Evolutionary conservation across 2,113 vertebrate genomes (phyloP), one percentile per base, ranked within the genome.

Genomic region (Oxyura jamaicensis): DNA sequence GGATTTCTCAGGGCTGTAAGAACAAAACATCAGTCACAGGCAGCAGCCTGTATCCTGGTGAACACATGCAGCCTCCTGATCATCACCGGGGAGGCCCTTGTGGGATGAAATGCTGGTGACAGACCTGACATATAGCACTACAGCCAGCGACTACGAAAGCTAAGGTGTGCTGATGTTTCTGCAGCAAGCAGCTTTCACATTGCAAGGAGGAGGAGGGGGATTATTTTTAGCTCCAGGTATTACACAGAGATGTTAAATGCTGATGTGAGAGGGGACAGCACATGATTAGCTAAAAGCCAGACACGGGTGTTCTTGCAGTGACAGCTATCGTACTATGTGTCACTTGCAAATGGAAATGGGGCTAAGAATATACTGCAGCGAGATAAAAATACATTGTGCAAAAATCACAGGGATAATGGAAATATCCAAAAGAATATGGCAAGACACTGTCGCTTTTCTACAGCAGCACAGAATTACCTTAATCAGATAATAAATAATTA

Each of bases 151-250:
- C 33, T 65, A 2, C 2, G 4, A 9, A 83, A 88, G 41, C 28
- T 41, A 44, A 79, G 71, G 62, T 0, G 0, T 18, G 52, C 42
- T n/a, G 67, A 17, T 77, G 35, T 10, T 53, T 44, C 48, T 75
- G 36, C 65, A 36, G 55, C 16, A 15, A 86, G 83, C 35, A 78
- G 60, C 73, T 94, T 78, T 72, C 88, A 48, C 56, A 2, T 1
- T 44, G 44, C 42, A 65, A 4, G 72, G 10, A 12, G 72, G 10
- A 12, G 36, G 52, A 67, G 50, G 2, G 14, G 14, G 9, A 19
- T 5, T 92, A 96, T 96, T 96, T 95, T 93, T 92, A 95, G 77
- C 58, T 84, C 56, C 86, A 96, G 90, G 95, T 96, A 36, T 86
- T 78, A 52, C 1, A 75, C 6, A 1, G 33, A 80, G 87, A 67